A percentile compares a stretch with the other conserved stretches of the same genome.
Evolutionary conservation across 1,140 invertebrate genomes (phyloP).

Genomic region (Brachionus manjavacas): DNA sequence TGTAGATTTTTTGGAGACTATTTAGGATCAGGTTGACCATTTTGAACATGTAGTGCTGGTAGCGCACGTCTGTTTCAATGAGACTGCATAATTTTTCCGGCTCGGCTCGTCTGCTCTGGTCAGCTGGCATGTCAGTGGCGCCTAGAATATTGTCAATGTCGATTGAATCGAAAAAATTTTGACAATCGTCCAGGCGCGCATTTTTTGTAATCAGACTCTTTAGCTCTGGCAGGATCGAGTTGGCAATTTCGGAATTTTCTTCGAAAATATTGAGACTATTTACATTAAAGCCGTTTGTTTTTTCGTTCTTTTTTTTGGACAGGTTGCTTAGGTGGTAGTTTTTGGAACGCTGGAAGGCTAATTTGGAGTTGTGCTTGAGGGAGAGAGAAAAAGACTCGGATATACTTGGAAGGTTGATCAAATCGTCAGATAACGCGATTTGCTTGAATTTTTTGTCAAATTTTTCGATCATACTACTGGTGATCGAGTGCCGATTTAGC

Average conservation of each 20-base stretch:
- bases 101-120: background rate
- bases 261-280: slow-evolving; percentile 5
- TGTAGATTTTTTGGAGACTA: background rate
- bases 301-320: background rate
- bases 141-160: background rate
- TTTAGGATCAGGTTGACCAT: background rate
- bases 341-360: background rate
- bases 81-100: background rate
- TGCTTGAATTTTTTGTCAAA: background rate
- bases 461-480: background rate
- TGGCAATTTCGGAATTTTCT: background rate
- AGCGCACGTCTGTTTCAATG: background rate
- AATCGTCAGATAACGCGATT: background rate
- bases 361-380: background rate
- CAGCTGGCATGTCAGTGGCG: too few relatives aligned
- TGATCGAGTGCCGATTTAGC: background rate
- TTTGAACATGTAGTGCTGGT: background rate
- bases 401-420: background rate
- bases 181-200: background rate
- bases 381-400: background rate
- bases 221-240: background rate
- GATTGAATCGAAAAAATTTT: background rate
- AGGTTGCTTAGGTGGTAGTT: background rate
- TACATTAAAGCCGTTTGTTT: background rate
- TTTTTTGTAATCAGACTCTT: background rate